Base-by-base conservation (phyloP, 2,113 vertebrate genomes). In the Leuciscus idus region DNA sequence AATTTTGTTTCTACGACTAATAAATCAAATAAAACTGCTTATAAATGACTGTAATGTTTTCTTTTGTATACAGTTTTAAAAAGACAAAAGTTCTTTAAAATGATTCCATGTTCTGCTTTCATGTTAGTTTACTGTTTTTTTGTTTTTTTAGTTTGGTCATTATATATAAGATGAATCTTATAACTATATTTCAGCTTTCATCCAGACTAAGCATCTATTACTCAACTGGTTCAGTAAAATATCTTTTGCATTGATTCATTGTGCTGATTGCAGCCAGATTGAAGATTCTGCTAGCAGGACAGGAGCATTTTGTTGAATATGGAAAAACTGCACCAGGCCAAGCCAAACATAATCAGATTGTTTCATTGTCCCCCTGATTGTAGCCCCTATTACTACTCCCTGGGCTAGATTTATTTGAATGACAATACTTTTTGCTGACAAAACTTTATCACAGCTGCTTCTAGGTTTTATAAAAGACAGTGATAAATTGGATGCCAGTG, bases 351-450 rank as follows among this genome's bases (percentile, higher is more conserved):
- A 89, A 89, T 90, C 91, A 90, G 86, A 87, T 87, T 87, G 80
- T 81, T 77, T 9, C 59, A 83, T 83, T 52, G 43, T 19, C 28
- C 82, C 15, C 30, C 76, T 12, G 8, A 36, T 59, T 59, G 19
- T 78, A 48, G 59, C 66, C 82, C 50, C 72, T 19, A 39, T 72
- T 23, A 39, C 52, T 78, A 74, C 86, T 36, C 88, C 64, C 87
- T 50, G 82, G 48, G 68, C 48, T 87, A 66, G 57, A 86, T 85
- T 73, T 84, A 93, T 92, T 93, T 92, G 81, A 92, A 92, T 93
- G 90, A 93, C 91, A 93, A 93, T 92, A 87, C 91, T 92, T 93
- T 91, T 90, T 92, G 92, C 92, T 93, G 91, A 33, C 33, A 33
- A 33, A 33, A 33, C 33, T 33, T 33, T 33, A 93, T 92, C 93